A percentile compares a stretch with the other conserved stretches of the same genome.
Evolutionary conservation across 2,797 vertebrate species (phyloP).

Genomic region (Acrossocheilus wenchowensis): DNA sequence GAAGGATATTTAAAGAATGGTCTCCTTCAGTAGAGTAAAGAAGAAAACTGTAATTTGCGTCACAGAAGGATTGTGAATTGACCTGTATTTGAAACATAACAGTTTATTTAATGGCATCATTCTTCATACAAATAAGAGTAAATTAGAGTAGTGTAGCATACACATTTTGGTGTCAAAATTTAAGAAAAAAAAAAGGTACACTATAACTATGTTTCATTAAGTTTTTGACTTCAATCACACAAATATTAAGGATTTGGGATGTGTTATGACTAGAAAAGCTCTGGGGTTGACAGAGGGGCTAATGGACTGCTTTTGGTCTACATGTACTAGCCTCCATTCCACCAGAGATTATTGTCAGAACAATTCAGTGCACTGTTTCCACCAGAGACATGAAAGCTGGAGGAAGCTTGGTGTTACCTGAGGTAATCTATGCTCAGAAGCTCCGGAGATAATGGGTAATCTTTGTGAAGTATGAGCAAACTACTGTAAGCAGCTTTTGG

Average conservation of each 20-base stretch:
- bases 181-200: background rate
- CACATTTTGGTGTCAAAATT: background rate
- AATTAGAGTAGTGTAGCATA: background rate
- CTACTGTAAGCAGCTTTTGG: slow-evolving; percentile 49
- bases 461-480: slow-evolving; percentile 35
- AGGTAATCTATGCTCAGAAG: slow-evolving; percentile 32
- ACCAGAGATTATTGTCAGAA: slow-evolving; percentile 48
- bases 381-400: slow-evolving; percentile 40
- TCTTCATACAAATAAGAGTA: background rate
- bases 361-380: slow-evolving; percentile 44
- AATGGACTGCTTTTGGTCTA: slow-evolving; percentile 12
- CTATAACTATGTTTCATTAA: background rate
- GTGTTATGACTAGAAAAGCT: background rate
- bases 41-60: background rate
- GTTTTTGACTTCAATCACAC: background rate
- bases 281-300: background rate
- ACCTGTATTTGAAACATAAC: background rate
- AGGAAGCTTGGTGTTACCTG: slow-evolving; percentile 27
- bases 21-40: background rate
- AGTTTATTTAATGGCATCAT: background rate
- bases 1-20: background rate
- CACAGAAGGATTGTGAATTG: background rate
- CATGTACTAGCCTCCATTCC: slow-evolving; percentile 16
- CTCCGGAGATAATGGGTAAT: slow-evolving; percentile 23
- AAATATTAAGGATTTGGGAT: background rate